A percentile compares a stretch with the other conserved stretches of the same genome.
phyloP scores from a whole-genome alignment of 2,113 vertebrate species.

The Plectropomus leopardus region DNA sequence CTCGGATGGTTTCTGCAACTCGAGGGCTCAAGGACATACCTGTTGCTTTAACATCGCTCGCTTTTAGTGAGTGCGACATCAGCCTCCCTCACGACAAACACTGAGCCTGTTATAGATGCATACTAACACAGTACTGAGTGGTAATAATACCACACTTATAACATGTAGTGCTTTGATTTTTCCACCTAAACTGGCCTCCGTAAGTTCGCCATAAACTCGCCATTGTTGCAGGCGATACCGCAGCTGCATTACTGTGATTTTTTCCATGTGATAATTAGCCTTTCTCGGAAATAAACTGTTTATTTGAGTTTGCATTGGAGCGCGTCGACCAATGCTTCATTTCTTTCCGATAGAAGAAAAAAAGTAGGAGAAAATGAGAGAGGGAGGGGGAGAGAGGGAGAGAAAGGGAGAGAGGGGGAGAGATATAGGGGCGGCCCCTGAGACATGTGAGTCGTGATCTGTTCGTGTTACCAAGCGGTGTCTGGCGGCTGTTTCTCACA shows the following conservation, averaged over 20 bases:
- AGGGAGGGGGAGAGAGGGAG: neutral
- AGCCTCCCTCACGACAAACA: neutral
- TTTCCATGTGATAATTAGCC: neutral
- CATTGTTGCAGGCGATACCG: neutral
- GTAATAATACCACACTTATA: neutral
- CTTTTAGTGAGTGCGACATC: slow-evolving; percentile 38
- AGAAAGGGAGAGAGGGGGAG: neutral
- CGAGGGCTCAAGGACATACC: slow-evolving; percentile 31
- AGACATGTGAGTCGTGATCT: slow-evolving; percentile 79
- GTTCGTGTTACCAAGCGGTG: slow-evolving; percentile 43
- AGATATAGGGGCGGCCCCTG: slow-evolving; percentile 44
- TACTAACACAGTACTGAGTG: neutral
- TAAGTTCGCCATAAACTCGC: slow-evolving; percentile 15
- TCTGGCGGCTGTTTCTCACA: slow-evolving; percentile 11
- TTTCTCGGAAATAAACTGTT: neutral
- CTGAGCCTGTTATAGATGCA: neutral
- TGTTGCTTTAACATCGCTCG: slow-evolving; percentile 54
- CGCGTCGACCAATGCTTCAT: neutral
- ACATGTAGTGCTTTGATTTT: neutral
- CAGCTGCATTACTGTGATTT: neutral
- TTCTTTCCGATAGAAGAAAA: too few species aligned
- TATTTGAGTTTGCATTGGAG: neutral
- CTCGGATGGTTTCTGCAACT: neutral
- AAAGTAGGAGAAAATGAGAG: slow-evolving; percentile 3
- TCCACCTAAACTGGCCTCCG: neutral